Base-by-base conservation (phyloP, 2,113 vertebrate genomes). In the Hepsetus odoe region DNA sequence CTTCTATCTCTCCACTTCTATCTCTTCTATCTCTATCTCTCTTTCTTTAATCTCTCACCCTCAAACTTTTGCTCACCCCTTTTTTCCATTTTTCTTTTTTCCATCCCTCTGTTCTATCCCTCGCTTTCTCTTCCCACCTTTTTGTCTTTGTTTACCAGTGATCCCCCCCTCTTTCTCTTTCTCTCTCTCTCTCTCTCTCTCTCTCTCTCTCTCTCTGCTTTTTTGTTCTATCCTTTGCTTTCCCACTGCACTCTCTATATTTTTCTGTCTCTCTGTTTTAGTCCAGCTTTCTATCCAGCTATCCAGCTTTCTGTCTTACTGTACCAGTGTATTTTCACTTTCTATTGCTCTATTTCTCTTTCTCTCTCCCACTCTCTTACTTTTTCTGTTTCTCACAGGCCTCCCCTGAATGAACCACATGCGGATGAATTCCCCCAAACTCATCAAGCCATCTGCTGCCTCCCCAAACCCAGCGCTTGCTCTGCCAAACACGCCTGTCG, bases 401-500 rank as follows among this genome's bases (percentile, higher is more conserved):
- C 70, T 80, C 38, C 61, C 61, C 61, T 80, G 35, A 55, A 33
- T 65, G 61, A 80, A 75, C 72, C 72, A 70, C 72, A 69, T 75
- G 65, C 72, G 68, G 72, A 75, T 75, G 72, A 80, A 74, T 80
- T 75, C 72, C 79, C 69, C 77, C 30, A 59, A 49, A 65, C 83
- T 56, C 70, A 70, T 79, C 49, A 26, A 58, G 61, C 84, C 81
- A 85, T 85, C 76, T 83, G 79, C 56, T 72, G 16, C 46, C 33
- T 74, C 35, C 58, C 59, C 42, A 28, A 82, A 73, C 49, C 32
- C 65, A 44, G 38, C 68, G 59, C 28, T 42, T 67, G 55, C 56
- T 65, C 61, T 79, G 68, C 72, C 79, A 79, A 72, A 74, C 35
- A 20, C 44, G 40, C 40, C 58, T 79, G 71, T 69, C 30, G 20